A percentile compares a stretch with the other conserved stretches of the same genome.
Conservation (phyloP, 2,113 vertebrate species). For the Oceanites oceanicus region DNA sequence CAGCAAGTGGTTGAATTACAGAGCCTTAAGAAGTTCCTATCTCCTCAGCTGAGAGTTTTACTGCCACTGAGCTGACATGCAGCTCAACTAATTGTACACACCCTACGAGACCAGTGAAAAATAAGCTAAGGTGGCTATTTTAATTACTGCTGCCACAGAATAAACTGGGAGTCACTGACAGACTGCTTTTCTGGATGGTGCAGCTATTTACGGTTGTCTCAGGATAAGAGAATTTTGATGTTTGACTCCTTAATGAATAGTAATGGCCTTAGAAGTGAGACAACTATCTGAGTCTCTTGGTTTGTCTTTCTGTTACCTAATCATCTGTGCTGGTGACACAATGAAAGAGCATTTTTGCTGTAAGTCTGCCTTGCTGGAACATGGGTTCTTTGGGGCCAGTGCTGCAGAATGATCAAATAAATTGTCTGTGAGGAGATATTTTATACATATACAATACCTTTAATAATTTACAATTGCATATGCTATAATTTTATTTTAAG, state of each 20-base stretch:
- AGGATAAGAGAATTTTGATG: neutral
- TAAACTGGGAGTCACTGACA: neutral
- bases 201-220: neutral
- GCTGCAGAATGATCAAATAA: neutral
- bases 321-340: accelerated
- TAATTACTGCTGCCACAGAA: neutral
- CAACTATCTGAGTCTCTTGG: accelerated
- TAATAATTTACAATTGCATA: neutral
- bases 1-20: constrained; percentile 15
- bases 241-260: neutral
- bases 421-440: neutral
- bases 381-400: neutral
- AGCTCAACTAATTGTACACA: accelerated
- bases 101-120: neutral
- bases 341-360: neutral
- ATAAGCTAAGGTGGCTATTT: neutral
- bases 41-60: neutral
- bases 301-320: neutral
- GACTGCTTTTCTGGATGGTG: neutral
- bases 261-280: neutral
- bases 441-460: neutral
- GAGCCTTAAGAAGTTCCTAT: constrained; percentile 9
- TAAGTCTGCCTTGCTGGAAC: neutral
- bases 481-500: neutral
- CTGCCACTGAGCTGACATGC: neutral